phyloP scores from a whole-genome alignment of 2,113 vertebrate genomes.

The Myxocyprinus asiaticus region DNA sequence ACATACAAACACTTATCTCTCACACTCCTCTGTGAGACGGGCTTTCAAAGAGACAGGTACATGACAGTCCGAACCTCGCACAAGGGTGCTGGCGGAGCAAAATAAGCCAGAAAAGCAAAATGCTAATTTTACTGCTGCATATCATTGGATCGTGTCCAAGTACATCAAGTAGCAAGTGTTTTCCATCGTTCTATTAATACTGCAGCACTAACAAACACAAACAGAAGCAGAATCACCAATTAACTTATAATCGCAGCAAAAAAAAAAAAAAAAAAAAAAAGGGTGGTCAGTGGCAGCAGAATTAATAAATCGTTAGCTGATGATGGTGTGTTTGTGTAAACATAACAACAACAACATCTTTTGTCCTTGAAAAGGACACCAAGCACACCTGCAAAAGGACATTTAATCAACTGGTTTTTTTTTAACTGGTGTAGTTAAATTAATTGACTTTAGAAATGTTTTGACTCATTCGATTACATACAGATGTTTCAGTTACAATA shows the following conservation, averaged over 20 bases:
- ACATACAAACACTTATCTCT: not conserved
- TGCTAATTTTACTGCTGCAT: conserved; percentile 47
- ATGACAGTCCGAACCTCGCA: conserved; percentile 29
- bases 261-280: not conserved
- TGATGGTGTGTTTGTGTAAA: not conserved
- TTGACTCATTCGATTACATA: no score
- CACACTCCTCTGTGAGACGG: conserved; percentile 17
- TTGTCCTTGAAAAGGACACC: no score
- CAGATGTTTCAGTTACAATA: no score
- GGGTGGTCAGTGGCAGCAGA: not conserved
- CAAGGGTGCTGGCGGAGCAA: conserved; percentile 32
- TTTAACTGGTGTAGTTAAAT: no score
- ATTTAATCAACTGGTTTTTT: no score
- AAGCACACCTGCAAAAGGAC: no score
- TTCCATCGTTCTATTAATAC: conserved; percentile 31
- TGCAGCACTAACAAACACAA: conserved; percentile 35
- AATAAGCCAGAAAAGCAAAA: conserved; percentile 51
- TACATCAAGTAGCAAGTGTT: conserved; percentile 30
- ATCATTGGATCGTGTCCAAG: conserved; percentile 47
- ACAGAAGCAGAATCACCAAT: not conserved
- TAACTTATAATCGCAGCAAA: not conserved
- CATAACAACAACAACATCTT: not conserved
- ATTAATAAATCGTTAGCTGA: not conserved
- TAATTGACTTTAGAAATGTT: no score
- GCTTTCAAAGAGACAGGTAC: conserved; percentile 35